Evolutionary conservation across 2,888 invertebrate species (phyloP), one percentile per base, ranked within the genome.

Genomic region (Drosophila lutescens): DNA sequence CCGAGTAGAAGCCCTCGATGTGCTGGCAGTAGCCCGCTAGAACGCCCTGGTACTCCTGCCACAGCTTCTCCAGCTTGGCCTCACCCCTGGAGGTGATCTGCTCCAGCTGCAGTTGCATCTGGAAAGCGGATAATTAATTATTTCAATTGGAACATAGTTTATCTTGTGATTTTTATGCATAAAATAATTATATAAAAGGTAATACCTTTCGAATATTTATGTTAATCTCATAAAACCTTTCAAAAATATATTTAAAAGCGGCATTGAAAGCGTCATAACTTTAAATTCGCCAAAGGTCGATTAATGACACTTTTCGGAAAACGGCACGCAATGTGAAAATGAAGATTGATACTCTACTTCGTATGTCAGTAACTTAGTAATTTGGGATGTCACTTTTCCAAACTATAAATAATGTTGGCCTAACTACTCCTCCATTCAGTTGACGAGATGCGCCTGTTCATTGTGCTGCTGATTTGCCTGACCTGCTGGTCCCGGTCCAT

Each of bases 51-150:
- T 92, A 92, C 50, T 92, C 89, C 46, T 90, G 88, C 91, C 93
- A 93, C 30, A 94, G 90, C 57, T 91, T 90, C 73, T 93, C 93
- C 38, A 94, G 92, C 73, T 93, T 93, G 38, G 92, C 83, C 63
- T 93, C 92, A n/a, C 94, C 91, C 6, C 90, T 91, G 44, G 81
- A 81, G 46, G 92, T 93, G 58, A 94, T 90, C 36, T 92, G 90
- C 40, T 93, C 93, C 4, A 92, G 78, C 65, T 89, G 88, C 4
- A 92, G 74, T 65, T 91, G 87, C 91, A 91, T 92, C 92, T 92
- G 70, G 26, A 63, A 58, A 60, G 0, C 4, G 8, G 26, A 1
- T 0, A 41, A 41, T 0, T 4, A 9, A 17, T 41, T 41, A 15
- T 15, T 15, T 15, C n/a, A n/a, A 13, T 38, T 13, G 6, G 2